Percentiles rank a stretch among this genome's conserved stretches.
phyloP scores from a whole-genome alignment of 2,113 vertebrate genomes.

The Sciurus niger region DNA sequence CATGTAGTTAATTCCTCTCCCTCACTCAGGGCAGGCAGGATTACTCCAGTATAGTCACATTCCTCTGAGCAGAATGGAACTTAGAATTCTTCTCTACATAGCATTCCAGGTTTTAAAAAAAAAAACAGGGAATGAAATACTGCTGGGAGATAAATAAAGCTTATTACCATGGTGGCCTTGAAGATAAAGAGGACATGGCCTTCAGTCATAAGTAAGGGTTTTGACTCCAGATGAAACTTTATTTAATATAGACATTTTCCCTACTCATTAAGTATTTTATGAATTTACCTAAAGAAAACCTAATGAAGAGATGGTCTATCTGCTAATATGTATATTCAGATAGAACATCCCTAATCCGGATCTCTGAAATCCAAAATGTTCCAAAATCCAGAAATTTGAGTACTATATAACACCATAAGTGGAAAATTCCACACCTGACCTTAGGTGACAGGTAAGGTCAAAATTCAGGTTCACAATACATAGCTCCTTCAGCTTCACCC shows the following conservation, averaged over 20 bases:
- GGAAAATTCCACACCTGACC: neutral
- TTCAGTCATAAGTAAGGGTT: neutral
- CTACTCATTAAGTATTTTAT: conserved; percentile 42
- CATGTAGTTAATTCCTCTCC: neutral
- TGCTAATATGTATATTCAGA: neutral
- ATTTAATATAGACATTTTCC: neutral
- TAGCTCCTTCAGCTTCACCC: neutral
- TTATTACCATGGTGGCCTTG: neutral
- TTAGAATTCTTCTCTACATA: neutral
- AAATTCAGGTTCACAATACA: neutral
- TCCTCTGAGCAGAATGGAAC: neutral
- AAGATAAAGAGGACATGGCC: neutral
- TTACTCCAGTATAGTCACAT: neutral
- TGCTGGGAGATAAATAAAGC: neutral
- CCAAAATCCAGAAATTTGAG: neutral
- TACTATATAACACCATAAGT: neutral
- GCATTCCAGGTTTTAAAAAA: neutral
- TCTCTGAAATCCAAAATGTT: neutral
- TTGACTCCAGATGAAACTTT: neutral
- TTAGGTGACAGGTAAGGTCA: neutral
- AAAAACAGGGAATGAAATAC: neutral
- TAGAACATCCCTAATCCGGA: neutral
- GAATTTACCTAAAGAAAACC: conserved; percentile 37
- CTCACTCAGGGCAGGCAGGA: neutral
- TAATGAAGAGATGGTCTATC: neutral